Base-by-base conservation (phyloP, 2,113 vertebrate species). In the Megaceryle torquata region DNA sequence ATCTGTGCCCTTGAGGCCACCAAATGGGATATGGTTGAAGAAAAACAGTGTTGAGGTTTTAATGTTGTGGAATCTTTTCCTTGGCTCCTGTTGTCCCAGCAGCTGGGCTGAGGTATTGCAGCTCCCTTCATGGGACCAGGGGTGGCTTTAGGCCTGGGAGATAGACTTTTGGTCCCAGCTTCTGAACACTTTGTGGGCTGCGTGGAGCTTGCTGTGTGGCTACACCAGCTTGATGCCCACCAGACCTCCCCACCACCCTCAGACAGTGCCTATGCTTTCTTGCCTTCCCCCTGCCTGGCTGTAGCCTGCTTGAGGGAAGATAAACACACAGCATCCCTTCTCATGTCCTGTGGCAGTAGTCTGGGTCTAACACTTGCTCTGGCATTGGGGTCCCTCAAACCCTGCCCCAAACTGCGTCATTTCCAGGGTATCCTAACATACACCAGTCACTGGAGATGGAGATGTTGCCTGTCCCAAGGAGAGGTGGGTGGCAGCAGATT, bases 21-120 rank as follows among this genome's bases (percentile, higher is more conserved):
- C 0, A 1, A 44, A 77, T 0, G 12, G 21, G 68, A 26, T 16
- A 3, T 12, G 22, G 43, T 1, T 81, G 56, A 48, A 43, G 44
- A 53, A 91, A 86, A 61, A 5, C 10, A 59, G 41, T 11, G 15
- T 17, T 3, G 16, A 69, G 59, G 28, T 78, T 89, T 83, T 44
- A 26, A 51, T 1, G 0, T 51, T 56, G 25, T 76, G 41, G 37
- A 20, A 50, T 67, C 15, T 68, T 82, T 61, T 77, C 28, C n/a
- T 67, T 10, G 1, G 41, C 25, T 91, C 25, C 82, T 82, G 39
- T 75, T 81, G 43, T 80, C 69, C 77, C 28, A 70, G 39, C 46
- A 91, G 56, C 16, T 0, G 0, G 54, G 63, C 63, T 91, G 88
- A 85, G 57, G 35, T 64, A 12, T 17, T 69, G 33, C 29, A 89